Conservation (phyloP, 2,797 vertebrate species). For the Sebastes kiyomatsui region DNA sequence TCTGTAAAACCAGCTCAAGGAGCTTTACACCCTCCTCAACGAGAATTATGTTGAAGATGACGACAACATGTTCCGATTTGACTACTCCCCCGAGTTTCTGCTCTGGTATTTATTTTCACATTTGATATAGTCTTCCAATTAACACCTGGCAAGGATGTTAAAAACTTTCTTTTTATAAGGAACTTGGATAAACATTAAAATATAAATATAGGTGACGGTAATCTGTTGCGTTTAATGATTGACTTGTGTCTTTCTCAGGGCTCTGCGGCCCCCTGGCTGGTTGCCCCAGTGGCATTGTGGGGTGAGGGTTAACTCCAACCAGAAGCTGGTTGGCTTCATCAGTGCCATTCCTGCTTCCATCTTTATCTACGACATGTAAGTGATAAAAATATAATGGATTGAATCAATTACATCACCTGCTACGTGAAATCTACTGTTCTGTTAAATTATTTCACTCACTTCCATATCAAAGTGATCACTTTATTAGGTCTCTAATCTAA, state of each 20-base stretch:
- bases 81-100: conserved; percentile 98
- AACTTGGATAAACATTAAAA: neutral
- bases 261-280: conserved; percentile 96
- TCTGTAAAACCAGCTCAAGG: conserved; percentile 87
- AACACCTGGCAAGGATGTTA: neutral
- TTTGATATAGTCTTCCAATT: neutral
- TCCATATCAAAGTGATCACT: neutral
- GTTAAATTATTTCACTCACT: neutral
- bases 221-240: neutral
- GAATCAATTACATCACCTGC: neutral
- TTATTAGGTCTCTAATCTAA: neutral
- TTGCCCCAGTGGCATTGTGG: conserved; percentile 98
- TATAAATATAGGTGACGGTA: neutral
- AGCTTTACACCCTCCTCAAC: conserved; percentile 96
- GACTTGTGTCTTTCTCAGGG: conserved; percentile 78
- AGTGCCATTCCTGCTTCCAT: conserved; percentile 96
- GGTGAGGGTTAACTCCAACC: conserved; percentile 95
- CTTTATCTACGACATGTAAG: conserved; percentile 94
- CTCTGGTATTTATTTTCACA: conserved; percentile 87
- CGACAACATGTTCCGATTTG: conserved; percentile 99
- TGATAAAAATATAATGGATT: neutral
- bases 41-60: conserved; percentile 99
- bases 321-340: conserved; percentile 98
- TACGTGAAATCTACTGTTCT: neutral
- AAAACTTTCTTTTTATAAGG: neutral